A percentile compares a stretch with the other conserved stretches of the same genome.
These are phyloP conservation scores for Drosophila pallidifrons DNA, from an alignment of 1,140 invertebrate species.

Conservation along the genomic window DNA sequence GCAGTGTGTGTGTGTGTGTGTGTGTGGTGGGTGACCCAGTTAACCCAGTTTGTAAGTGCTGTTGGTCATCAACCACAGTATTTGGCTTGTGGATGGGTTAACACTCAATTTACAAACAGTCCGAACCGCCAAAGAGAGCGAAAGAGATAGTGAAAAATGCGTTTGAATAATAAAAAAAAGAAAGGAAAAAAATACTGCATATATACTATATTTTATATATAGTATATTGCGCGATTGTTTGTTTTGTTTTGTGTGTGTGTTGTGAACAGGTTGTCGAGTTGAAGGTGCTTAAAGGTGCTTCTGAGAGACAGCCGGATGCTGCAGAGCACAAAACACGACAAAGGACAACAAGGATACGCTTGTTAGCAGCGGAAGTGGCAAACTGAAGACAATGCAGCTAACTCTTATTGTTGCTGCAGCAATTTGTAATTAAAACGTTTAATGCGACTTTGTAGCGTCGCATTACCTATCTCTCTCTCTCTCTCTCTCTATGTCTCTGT, in stretches of 20 bases:
- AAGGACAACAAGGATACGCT: conserved; percentile 65
- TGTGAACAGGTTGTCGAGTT: conserved; percentile 50
- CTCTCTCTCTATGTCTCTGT: too few relatives aligned
- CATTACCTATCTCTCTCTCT: neutral
- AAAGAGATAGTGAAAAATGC: conserved; percentile 29
- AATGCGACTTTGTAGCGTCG: conserved; percentile 43
- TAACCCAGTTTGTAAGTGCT: conserved; percentile 24
- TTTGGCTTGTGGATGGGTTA: conserved; percentile 54
- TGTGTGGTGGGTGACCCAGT: conserved; percentile 44
- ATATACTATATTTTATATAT: conserved; percentile 2
- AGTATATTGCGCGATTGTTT: neutral
- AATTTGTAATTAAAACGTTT: conserved; percentile 63
- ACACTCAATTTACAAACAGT: conserved; percentile 71
- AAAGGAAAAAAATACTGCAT: neutral
- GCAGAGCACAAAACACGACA: neutral
- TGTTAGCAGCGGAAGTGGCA: conserved; percentile 74
- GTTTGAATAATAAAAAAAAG: conserved; percentile 22
- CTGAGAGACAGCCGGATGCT: neutral
- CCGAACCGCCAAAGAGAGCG: conserved; percentile 46
- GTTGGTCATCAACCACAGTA: conserved; percentile 37
- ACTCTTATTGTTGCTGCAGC: conserved; percentile 56
- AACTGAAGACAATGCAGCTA: conserved; percentile 38
- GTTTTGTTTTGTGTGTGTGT: conserved; percentile 1
- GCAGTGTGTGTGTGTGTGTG: neutral
- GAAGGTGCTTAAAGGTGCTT: conserved; percentile 41